These are phyloP conservation scores for Phainopepla nitens DNA, from an alignment of 2,113 vertebrate genomes.

Conservation along the genomic window DNA sequence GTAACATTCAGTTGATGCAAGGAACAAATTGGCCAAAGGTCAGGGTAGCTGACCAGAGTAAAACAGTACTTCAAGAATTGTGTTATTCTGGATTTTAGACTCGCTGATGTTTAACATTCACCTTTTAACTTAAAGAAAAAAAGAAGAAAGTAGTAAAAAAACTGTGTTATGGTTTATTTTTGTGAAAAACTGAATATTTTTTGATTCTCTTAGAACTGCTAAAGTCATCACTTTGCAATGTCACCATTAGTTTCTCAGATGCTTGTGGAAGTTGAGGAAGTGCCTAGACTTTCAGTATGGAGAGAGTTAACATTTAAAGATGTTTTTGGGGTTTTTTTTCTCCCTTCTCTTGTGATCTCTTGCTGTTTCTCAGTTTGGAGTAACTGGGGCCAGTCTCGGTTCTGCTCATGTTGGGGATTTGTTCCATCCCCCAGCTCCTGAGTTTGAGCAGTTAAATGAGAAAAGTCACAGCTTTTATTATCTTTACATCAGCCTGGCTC, in stretches of 20 bases:
- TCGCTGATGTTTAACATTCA: not conserved
- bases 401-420: not conserved
- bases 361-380: not conserved
- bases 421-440: not conserved
- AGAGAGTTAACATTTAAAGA: not conserved
- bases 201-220: not conserved
- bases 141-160: not conserved
- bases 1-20: not conserved
- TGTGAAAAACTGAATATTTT: not conserved
- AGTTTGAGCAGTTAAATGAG: not conserved
- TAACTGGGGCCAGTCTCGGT: rapidly evolving
- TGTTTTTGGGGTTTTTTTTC: not conserved
- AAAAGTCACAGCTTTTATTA: not conserved
- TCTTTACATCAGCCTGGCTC: not conserved
- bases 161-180: not conserved
- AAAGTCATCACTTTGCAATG: not conserved
- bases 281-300: not conserved
- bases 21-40: not conserved
- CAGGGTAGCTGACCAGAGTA: not conserved
- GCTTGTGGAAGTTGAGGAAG: not conserved
- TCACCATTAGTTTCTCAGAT: not conserved
- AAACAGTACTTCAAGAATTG: not conserved
- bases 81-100: not conserved
- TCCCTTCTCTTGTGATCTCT: not conserved
- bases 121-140: not conserved